Evolutionary conservation across 1,140 invertebrate species (phyloP), one percentile per base, ranked within the genome.

Genomic region (Bicyclus anynana): DNA sequence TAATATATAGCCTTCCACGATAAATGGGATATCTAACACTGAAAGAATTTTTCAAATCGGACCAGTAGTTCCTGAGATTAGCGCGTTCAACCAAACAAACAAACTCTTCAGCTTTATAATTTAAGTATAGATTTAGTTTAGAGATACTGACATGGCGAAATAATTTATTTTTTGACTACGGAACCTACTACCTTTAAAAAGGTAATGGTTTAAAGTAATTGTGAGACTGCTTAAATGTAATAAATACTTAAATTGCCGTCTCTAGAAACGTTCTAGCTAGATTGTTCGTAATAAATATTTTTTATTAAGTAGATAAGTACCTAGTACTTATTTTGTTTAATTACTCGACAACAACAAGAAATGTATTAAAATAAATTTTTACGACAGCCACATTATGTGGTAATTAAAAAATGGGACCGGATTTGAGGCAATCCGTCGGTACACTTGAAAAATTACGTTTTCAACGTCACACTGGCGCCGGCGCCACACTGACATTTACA

Each of bases 401-500:
- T 48, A 61, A 66, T 61, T 62, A 66, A 59, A 60, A 48, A 55
- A 54, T 54, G 12, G 48, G 47, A 58, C 50, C 47, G 59, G 59
- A 65, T 65, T 71, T 63, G 53, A 61, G 65, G 65, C 62, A 65
- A 61, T 62, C 33, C 44, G 33, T 62, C 33, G 37, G 33, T 47
- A 52, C 53, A 44, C 57, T 62, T 59, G 58, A 68, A 59, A 64
- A 69, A 59, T 56, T 57, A 63, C 62, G 55, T 53, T 62, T 59
- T 63, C 62, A 68, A 62, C 66, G 66, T 55, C 67, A 59, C 46
- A 67, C 62, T 67, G 74, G 75, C 80, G 82, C 80, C 78, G 73
- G 75, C 79, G 75, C 76, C 72, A 66, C 71, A 68, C 60, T 85
- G 80, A 80, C 80, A 85, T 85, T 85, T 85, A 81, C 72, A 75